Evolutionary conservation across 2,797 vertebrate genomes (phyloP).

Genomic region (Moxostoma hubbsi): DNA sequence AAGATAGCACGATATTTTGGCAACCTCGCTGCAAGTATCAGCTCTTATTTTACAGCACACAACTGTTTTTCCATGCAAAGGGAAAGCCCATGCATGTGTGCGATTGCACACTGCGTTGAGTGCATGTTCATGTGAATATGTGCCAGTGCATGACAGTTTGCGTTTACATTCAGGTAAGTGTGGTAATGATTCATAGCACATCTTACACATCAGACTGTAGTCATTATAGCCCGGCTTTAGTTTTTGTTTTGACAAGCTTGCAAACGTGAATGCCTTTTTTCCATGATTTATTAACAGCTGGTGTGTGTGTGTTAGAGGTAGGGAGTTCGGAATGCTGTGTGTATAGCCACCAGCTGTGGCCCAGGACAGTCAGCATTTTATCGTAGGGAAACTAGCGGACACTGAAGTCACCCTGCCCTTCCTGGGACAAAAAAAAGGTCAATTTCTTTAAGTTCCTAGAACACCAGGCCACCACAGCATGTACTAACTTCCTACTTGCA

Average conservation of each 20-base stretch:
- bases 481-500: slow-evolving; percentile 62
- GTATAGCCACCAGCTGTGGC: slow-evolving; percentile 37
- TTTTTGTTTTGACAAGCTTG: slow-evolving; percentile 52
- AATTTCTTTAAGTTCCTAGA: slow-evolving; percentile 47
- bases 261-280: slow-evolving; percentile 66
- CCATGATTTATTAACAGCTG: slow-evolving; percentile 65
- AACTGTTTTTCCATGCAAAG: slow-evolving; percentile 51
- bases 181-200: slow-evolving; percentile 61
- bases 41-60: slow-evolving; percentile 55
- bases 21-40: slow-evolving; percentile 70
- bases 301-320: slow-evolving; percentile 10
- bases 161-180: slow-evolving; percentile 51
- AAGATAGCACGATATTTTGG: slow-evolving; percentile 72
- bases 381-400: slow-evolving; percentile 43
- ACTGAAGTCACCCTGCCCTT: slow-evolving; percentile 54
- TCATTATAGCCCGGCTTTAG: slow-evolving; percentile 6
- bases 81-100: background rate
- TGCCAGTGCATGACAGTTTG: too few relatives aligned
- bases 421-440: slow-evolving; percentile 54
- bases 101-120: background rate
- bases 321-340: slow-evolving; percentile 6
- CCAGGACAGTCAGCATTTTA: slow-evolving; percentile 35
- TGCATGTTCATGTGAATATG: slow-evolving; percentile 7
- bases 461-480: slow-evolving; percentile 29
- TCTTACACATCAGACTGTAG: slow-evolving; percentile 33